A percentile compares a stretch with the other conserved stretches of the same genome.
phyloP scores from a whole-genome alignment of 2,888 invertebrate genomes.

The Drosophila vallismaia region DNA sequence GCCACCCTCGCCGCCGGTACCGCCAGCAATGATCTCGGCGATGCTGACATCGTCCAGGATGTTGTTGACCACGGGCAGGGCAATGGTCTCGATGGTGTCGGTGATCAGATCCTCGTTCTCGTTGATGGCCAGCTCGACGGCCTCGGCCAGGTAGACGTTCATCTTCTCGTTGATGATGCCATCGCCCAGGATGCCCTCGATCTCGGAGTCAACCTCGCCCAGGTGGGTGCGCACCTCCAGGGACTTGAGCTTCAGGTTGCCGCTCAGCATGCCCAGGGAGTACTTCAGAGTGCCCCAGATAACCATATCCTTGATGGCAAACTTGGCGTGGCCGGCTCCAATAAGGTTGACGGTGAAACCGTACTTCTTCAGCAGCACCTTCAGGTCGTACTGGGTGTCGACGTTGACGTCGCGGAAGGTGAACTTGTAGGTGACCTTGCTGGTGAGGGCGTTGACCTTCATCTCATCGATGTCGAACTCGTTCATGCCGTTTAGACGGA shows the following conservation, averaged over 20 bases:
- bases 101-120: slow-evolving; percentile 76
- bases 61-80: slow-evolving; percentile 69
- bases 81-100: slow-evolving; percentile 66
- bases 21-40: slow-evolving; percentile 58
- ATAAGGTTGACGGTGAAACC: slow-evolving; percentile 79
- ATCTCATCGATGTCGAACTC: slow-evolving; percentile 75
- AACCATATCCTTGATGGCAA: slow-evolving; percentile 71
- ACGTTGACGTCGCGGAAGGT: slow-evolving; percentile 71
- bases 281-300: slow-evolving; percentile 76
- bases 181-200: slow-evolving; percentile 78
- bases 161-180: slow-evolving; percentile 73
- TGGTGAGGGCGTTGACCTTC: slow-evolving; percentile 74
- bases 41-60: slow-evolving; percentile 65
- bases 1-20: slow-evolving; percentile 58
- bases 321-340: slow-evolving; percentile 75
- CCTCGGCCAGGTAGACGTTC: slow-evolving; percentile 75
- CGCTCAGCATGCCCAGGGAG: slow-evolving; percentile 65
- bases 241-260: slow-evolving; percentile 74
- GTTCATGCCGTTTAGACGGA: slow-evolving; percentile 73
- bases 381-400: slow-evolving; percentile 73
- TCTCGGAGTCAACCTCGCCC: slow-evolving; percentile 77
- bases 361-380: slow-evolving; percentile 67
- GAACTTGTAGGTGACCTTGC: slow-evolving; percentile 74
- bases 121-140: slow-evolving; percentile 70
- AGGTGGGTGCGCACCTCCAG: slow-evolving; percentile 72